A percentile compares a stretch with the other conserved stretches of the same genome.
Conservation (phyloP, 1,140 invertebrate genomes). For the Coptotermes formosanus region DNA sequence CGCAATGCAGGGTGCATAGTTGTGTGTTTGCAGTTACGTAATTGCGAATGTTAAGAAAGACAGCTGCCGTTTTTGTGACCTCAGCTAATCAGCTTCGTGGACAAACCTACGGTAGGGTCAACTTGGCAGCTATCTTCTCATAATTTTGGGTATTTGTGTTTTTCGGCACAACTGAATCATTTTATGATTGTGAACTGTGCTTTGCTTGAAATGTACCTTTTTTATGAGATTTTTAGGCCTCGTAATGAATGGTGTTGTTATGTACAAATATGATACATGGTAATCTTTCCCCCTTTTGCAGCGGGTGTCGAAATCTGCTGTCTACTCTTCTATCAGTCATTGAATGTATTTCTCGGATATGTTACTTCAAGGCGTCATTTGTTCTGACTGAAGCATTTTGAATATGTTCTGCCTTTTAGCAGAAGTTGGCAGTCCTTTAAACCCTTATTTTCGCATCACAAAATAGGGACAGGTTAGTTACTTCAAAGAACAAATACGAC, state of each 20-base stretch:
- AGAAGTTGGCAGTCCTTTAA: not conserved
- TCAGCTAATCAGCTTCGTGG: too few species aligned
- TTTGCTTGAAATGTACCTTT: not conserved
- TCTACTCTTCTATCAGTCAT: not conserved
- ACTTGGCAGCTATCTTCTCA: not conserved
- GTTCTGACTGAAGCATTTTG: not conserved
- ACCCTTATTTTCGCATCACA: not conserved
- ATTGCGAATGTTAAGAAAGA: too few species aligned
- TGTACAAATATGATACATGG: not conserved
- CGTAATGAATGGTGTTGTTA: not conserved
- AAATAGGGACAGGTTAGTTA: not conserved
- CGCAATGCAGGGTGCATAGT: too few species aligned
- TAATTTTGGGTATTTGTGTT: not conserved
- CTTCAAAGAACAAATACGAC: not conserved
- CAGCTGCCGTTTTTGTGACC: too few species aligned
- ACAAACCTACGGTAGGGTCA: too few species aligned
- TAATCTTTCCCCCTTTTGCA: not conserved
- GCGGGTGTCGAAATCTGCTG: not conserved
- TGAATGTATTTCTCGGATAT: not conserved
- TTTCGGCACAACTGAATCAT: not conserved
- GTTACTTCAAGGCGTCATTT: not conserved
- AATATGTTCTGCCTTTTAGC: not conserved
- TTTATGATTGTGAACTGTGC: not conserved
- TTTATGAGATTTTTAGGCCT: not conserved
- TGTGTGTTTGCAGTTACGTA: too few species aligned